Evolutionary conservation across 2,113 vertebrate genomes (phyloP).

Genomic region (Oncorhynchus tshawytscha): DNA sequence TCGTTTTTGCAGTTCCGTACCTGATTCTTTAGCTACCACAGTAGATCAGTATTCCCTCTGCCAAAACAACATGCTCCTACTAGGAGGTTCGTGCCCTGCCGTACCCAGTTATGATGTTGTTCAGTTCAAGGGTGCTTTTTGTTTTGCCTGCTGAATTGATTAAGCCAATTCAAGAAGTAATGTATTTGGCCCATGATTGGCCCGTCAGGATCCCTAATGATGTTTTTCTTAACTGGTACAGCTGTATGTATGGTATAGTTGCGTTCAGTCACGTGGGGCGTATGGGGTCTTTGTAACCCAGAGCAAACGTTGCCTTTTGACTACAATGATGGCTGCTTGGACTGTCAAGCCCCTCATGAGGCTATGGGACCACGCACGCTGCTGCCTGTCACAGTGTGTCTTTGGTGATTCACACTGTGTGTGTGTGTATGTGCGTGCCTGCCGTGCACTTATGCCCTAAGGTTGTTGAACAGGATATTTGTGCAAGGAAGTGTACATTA

Average conservation of each 20-base stretch:
- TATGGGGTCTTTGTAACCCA: conserved; percentile 28
- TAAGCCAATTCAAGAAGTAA: neutral
- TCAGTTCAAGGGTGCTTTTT: neutral
- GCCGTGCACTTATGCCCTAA: neutral
- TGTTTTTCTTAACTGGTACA: conserved; percentile 39
- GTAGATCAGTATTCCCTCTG: neutral
- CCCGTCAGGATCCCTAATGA: conserved; percentile 15
- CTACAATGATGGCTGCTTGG: conserved; percentile 69
- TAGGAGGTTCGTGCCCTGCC: neutral
- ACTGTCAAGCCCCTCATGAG: conserved; percentile 58
- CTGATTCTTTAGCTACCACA: neutral
- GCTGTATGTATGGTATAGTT: conserved; percentile 11
- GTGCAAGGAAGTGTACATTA: conserved; percentile 49
- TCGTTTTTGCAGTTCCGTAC: neutral
- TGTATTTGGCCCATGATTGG: too few species aligned
- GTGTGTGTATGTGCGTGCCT: neutral
- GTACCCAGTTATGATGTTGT: neutral
- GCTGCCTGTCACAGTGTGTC: conserved; percentile 40
- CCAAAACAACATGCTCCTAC: neutral
- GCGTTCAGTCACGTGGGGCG: conserved; percentile 44
- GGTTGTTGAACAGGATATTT: conserved; percentile 15
- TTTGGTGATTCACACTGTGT: conserved; percentile 52
- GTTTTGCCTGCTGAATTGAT: neutral
- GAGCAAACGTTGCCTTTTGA: conserved; percentile 63
- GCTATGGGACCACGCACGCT: conserved; percentile 37